Base-by-base conservation (phyloP, 2,797 vertebrate species). In the Oreochromis mossambicus region DNA sequence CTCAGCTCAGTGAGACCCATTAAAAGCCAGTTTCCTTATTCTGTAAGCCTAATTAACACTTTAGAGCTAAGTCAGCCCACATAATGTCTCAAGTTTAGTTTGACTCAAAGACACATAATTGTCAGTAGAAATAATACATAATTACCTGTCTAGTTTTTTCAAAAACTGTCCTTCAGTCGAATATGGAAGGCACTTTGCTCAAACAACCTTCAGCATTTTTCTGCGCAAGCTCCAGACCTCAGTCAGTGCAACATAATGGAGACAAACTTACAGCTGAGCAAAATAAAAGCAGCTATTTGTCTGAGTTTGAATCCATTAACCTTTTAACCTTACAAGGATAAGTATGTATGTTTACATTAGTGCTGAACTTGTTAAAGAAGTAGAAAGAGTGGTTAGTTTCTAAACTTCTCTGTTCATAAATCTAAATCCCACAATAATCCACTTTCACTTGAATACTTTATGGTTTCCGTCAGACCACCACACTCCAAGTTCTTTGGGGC, bases 241-340 rank as follows among this genome's bases (percentile, higher is more conserved):
- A 84, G 80, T 51, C 55, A 48, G 4, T 4, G 34, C 26, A 41
- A 46, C 61, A 89, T 84, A 92, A 92, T 88, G 81, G 77, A 88
- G 52, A 83, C 83, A 86, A 90, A 91, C 70, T 66, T 70, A 21
- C 21, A 66, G 77, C 48, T 36, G 75, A 80, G 68, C 24, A 56
- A 88, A 90, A 86, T 82, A 86, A 92, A 92, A 88, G 81, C 68
- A 80, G 63, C 1, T 3, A 77, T 87, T 87, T 92, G 78, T 85
- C 82, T 85, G 70, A 68, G 86, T 83, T 82, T 86, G 48, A 92
- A 91, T 86, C 68, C 80, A 87, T 91, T 86, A 86, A 75, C 87
- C 84, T 82, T 86, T 87, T 88, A 86, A 90, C 91, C 89, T 90
- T 86, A 83, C 56, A 46, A 73, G 80, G 73, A 81, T 87, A 79